phyloP scores from a whole-genome alignment of 2,113 vertebrate species.

The Crotalus viridis region DNA sequence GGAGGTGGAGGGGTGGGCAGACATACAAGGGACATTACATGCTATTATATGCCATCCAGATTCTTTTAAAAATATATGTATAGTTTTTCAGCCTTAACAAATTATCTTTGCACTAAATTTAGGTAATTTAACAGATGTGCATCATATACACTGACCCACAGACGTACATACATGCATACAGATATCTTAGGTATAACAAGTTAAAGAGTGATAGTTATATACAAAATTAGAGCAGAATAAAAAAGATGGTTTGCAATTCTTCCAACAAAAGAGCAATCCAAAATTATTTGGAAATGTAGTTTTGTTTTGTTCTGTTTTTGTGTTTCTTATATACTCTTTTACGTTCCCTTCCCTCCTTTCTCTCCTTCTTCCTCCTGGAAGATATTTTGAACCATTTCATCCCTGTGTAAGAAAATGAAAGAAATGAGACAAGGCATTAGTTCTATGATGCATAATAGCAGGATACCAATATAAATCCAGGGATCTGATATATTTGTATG shows the following conservation, averaged over 20 bases:
- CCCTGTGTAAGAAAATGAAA: slow-evolving; percentile 32
- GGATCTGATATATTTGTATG: slow-evolving; percentile 41
- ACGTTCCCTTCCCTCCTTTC: not conserved
- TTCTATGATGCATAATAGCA: not conserved
- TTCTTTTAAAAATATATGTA: slow-evolving; percentile 18
- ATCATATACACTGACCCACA: not conserved
- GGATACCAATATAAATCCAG: slow-evolving; percentile 1
- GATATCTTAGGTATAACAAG: slow-evolving; percentile 33
- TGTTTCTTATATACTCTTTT: not conserved
- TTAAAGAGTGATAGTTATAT: slow-evolving; percentile 1
- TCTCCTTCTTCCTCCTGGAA: not conserved
- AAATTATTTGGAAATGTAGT: not conserved
- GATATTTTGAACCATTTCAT: rapidly evolving
- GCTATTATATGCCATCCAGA: slow-evolving; percentile 1
- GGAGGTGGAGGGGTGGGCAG: not conserved
- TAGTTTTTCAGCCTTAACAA: not conserved
- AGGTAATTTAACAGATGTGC: slow-evolving; percentile 26
- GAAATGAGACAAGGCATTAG: slow-evolving; percentile 13
- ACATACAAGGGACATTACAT: not conserved
- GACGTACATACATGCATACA: not conserved
- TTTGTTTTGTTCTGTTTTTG: not conserved
- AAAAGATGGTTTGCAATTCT: slow-evolving; percentile 19
- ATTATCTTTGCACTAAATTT: slow-evolving; percentile 29
- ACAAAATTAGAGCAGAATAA: slow-evolving; percentile 13
- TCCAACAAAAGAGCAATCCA: not conserved